phyloP scores from a whole-genome alignment of 2,797 vertebrate species.

The Lepilemur ruficaudatus region DNA sequence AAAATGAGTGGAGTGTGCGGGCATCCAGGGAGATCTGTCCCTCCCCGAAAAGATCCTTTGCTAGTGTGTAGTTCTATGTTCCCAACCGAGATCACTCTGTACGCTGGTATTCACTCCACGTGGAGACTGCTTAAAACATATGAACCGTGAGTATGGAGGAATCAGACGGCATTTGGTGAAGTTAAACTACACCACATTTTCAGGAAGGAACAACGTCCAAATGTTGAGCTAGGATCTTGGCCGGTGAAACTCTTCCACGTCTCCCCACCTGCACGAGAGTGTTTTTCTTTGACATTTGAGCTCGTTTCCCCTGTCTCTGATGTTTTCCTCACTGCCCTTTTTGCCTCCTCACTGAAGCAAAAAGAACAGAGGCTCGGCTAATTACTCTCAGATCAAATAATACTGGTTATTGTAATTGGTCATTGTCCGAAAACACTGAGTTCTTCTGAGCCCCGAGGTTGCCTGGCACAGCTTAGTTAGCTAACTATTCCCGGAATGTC shows the following conservation, averaged over 20 bases:
- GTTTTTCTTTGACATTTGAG: conserved; percentile 79
- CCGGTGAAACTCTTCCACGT: neutral
- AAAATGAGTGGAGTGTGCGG: neutral
- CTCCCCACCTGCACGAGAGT: conserved; percentile 69
- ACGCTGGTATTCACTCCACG: neutral
- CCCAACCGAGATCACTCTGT: neutral
- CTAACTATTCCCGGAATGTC: conserved; percentile 78
- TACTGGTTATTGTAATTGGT: conserved; percentile 81
- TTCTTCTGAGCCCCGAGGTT: conserved; percentile 77
- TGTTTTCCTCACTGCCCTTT: conserved; percentile 74
- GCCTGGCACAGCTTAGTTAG: conserved; percentile 77
- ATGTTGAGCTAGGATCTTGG: conserved; percentile 31
- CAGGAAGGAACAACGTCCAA: neutral
- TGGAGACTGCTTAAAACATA: neutral
- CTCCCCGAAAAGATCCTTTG: neutral
- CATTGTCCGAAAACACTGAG: conserved; percentile 80
- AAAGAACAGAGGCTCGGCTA: conserved; percentile 78
- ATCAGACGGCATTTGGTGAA: neutral
- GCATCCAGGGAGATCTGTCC: neutral
- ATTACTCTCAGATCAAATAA: conserved; percentile 81
- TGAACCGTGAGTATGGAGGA: neutral
- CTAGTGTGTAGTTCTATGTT: neutral
- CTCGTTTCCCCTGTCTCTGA: conserved; percentile 70
- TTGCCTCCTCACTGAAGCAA: conserved; percentile 77
- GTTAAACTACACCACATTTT: conserved; percentile 17